These are phyloP conservation scores for Leptopilina clavipes DNA, from an alignment of 1,140 invertebrate genomes.

Conservation along the genomic window DNA sequence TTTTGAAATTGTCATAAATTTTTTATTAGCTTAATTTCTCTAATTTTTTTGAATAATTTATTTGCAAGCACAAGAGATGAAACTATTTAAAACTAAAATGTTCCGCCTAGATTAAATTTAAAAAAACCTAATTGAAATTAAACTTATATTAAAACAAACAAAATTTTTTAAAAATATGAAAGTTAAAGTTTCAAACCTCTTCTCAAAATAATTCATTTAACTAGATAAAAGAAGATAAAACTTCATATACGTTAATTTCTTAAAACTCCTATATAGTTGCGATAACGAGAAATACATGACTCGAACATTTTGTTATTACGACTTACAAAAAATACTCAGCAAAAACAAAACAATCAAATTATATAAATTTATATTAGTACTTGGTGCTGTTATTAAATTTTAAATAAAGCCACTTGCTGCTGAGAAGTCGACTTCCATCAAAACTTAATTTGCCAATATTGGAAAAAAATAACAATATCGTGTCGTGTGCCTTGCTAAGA, in stretches of 20 bases:
- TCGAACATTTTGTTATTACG: slow-evolving; percentile 35
- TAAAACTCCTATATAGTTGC: not conserved
- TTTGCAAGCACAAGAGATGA: slow-evolving; percentile 13
- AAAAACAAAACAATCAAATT: slow-evolving; percentile 33
- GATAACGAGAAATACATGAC: slow-evolving; percentile 20
- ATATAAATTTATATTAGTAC: slow-evolving; percentile 9
- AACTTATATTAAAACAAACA: not conserved
- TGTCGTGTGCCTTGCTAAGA: slow-evolving; percentile 48
- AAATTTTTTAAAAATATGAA: not conserved
- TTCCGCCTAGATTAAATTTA: too few species aligned
- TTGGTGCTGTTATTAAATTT: slow-evolving; percentile 5
- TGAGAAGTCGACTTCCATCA: slow-evolving; percentile 27
- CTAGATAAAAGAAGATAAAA: not conserved
- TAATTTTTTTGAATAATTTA: slow-evolving; percentile 20
- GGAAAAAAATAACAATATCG: slow-evolving; percentile 33
- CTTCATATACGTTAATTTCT: not conserved
- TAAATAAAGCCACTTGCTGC: not conserved
- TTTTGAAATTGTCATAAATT: not conserved
- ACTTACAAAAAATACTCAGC: slow-evolving; percentile 31
- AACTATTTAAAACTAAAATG: not conserved
- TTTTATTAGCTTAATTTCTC: not conserved
- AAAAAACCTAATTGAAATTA: not conserved
- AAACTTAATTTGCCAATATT: slow-evolving; percentile 25
- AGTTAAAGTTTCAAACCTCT: not conserved
- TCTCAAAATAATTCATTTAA: slow-evolving; percentile 8